Percentiles rank a stretch among this genome's conserved stretches.
These are phyloP conservation scores for Mechanitis mazaeus DNA, from an alignment of 2,888 invertebrate species.

Conservation along the genomic window DNA sequence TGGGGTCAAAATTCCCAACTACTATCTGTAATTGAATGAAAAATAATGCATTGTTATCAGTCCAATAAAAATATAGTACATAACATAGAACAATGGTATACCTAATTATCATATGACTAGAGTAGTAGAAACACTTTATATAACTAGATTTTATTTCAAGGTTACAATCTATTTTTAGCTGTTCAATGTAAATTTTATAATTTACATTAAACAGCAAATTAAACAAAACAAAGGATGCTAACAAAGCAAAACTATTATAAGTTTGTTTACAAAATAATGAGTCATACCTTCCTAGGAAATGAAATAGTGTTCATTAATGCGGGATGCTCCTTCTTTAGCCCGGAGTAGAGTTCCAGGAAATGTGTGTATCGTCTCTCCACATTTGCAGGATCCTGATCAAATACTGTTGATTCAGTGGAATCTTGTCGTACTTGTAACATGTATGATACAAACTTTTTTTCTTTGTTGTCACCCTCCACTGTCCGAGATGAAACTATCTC, in stretches of 20 bases:
- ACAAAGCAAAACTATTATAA: conserved; percentile 2
- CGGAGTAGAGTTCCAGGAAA: conserved; percentile 80
- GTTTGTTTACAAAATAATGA: conserved; percentile 26
- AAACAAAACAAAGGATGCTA: conserved; percentile 10
- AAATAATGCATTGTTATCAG: neutral
- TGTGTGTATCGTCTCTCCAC: conserved; percentile 85
- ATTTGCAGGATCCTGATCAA: conserved; percentile 78
- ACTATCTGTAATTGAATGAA: conserved; percentile 64
- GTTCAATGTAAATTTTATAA: neutral
- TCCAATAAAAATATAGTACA: neutral
- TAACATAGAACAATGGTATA: neutral
- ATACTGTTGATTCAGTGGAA: conserved; percentile 52
- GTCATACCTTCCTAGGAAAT: conserved; percentile 81
- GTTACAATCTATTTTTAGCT: conserved; percentile 4
- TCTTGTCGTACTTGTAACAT: conserved; percentile 80
- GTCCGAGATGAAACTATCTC: conserved; percentile 82
- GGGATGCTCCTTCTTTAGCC: conserved; percentile 78
- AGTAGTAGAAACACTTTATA: neutral
- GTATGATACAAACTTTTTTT: conserved; percentile 83
- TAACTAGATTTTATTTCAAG: conserved; percentile 39
- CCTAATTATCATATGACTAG: neutral
- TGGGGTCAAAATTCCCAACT: conserved; percentile 83
- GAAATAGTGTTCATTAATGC: conserved; percentile 67
- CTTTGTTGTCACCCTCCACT: conserved; percentile 75
- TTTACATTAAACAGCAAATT: neutral